Conservation (phyloP, 2,888 invertebrate genomes). For the Polyommatus iphigenia region DNA sequence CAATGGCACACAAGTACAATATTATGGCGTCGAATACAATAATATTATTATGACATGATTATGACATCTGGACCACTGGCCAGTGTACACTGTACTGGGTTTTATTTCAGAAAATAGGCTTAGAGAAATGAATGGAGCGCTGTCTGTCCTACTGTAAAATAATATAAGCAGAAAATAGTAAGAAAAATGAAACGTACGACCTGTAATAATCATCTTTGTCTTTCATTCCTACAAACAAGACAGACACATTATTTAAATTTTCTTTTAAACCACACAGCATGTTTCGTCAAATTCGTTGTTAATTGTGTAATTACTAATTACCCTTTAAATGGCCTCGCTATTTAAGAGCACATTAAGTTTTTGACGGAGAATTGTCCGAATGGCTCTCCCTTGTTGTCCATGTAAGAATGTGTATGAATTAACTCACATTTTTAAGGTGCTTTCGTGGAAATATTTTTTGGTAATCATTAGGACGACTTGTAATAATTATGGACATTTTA, state of each 20-base stretch:
- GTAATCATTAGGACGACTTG: neutral
- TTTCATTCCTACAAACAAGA: neutral
- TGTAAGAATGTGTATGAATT: neutral
- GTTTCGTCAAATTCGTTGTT: slow-evolving; percentile 3
- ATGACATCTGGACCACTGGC: too few species aligned
- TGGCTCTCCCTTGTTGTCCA: neutral
- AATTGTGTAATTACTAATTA: slow-evolving; percentile 20
- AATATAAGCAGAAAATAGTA: too few species aligned
- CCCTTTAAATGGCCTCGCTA: neutral
- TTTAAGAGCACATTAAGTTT: slow-evolving; percentile 14
- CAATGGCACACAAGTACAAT: too few species aligned
- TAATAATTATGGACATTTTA: neutral
- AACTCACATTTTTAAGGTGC: neutral
- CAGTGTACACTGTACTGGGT: too few species aligned
- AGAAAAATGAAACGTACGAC: too few species aligned
- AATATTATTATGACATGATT: too few species aligned
- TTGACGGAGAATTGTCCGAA: neutral
- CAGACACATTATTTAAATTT: neutral
- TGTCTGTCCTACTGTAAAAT: too few species aligned
- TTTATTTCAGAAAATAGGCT: too few species aligned
- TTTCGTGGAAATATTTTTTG: neutral
- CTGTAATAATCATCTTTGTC: too few species aligned
- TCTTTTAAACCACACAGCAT: neutral
- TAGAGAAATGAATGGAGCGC: too few species aligned
- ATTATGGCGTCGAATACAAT: too few species aligned